Evolutionary conservation across 2,797 vertebrate genomes (phyloP).

Genomic region (Onychomys torridus): DNA sequence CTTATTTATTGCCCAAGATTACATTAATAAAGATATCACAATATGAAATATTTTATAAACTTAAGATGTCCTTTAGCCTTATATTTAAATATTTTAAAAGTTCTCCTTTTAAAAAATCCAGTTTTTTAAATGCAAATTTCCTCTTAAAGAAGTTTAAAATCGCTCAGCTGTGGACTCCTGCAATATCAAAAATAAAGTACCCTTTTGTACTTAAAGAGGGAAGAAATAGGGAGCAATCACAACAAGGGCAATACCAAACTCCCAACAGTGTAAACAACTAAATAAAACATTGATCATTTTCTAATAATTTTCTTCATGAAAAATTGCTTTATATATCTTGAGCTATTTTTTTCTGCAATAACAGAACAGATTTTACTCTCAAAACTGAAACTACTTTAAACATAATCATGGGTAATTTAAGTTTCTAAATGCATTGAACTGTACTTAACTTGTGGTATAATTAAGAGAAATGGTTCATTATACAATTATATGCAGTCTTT

Average conservation of each 20-base stretch:
- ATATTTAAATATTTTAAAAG: background rate
- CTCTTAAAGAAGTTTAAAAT: background rate
- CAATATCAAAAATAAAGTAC: no score
- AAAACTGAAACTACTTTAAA: constrained; percentile 47
- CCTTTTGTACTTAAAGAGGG: background rate
- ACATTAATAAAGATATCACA: background rate
- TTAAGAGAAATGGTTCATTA: constrained; percentile 24
- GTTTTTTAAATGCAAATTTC: background rate
- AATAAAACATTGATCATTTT: constrained; percentile 64
- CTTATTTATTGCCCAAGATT: no score
- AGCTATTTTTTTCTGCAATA: constrained; percentile 7
- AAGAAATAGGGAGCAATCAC: background rate
- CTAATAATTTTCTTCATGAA: constrained; percentile 35
- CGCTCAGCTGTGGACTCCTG: background rate
- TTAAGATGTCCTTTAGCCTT: background rate
- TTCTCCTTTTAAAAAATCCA: background rate
- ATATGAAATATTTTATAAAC: background rate
- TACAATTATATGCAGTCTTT: constrained; percentile 40
- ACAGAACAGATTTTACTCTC: constrained; percentile 52
- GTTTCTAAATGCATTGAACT: constrained; percentile 45
- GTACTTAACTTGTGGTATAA: constrained; percentile 44
- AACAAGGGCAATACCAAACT: background rate
- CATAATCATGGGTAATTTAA: constrained; percentile 11
- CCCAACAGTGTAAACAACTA: background rate
- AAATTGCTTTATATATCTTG: background rate